Evolutionary conservation across 1,140 invertebrate genomes (phyloP), one percentile per base, ranked within the genome.

Genomic region (Psix sp.): DNA sequence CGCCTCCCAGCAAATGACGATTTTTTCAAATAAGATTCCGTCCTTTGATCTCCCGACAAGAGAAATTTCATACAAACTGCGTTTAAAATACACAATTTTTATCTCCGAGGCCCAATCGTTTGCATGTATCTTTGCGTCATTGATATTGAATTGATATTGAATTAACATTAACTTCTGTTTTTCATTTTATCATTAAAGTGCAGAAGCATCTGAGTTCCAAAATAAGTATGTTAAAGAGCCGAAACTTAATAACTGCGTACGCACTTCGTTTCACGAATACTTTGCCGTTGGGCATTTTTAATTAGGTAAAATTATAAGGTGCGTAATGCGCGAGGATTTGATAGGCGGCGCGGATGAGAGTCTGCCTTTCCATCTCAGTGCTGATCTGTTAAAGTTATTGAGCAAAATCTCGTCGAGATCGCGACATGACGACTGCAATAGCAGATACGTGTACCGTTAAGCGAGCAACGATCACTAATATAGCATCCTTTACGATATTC

Each of bases 301-400:
- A 81, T 82, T 80, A 75, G 68, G 65, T 74, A 38, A 81, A 82
- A 82, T 82, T 81, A 81, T 71, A 82, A 81, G 80, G 80, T 81
- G 76, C 77, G 78, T 81, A 81, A 82, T 80, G 79, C 70, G 51
- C 71, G 74, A 52, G 72, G 65, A 76, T 72, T 74, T 56, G 67
- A 67, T 66, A 63, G 63, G 42, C 62, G 60, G 66, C 43, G 38
- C 20, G 72, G 57, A 59, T 59, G 63, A 70, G 71, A 52, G 68
- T 46, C 57, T 46, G 40, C 52, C 39, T 73, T 77, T 70, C 54
- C 65, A 49, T 48, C 66, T 74, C 62, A 54, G 51, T 74, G 51
- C 66, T 63, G 24, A 17, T 39, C 38, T 42, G 52, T 59, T 57
- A 65, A 54, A 45, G 45, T 51, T 51, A 60, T 42, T 63, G 46